Percentiles rank a stretch among this genome's conserved stretches.
These are phyloP conservation scores for Chaetoderma sp. DNA, from an alignment of 2,888 invertebrate genomes.

Conservation along the genomic window DNA sequence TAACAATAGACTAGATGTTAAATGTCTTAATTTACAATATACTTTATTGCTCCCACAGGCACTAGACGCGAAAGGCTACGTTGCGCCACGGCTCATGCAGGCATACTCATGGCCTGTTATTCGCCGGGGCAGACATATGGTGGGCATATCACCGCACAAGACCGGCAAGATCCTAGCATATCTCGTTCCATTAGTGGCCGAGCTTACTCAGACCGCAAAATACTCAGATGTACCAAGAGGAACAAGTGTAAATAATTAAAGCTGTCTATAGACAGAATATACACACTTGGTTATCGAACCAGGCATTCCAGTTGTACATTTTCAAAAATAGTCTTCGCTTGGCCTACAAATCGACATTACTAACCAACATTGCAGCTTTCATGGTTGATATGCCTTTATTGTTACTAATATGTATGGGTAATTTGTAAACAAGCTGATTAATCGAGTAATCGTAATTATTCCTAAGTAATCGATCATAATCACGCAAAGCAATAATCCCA, in stretches of 20 bases:
- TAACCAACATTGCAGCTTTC: too few relatives aligned
- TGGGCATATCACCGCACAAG: conserved; percentile 73
- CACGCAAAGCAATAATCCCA: too few relatives aligned
- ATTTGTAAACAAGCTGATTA: too few relatives aligned
- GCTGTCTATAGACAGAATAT: neutral
- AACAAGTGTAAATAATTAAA: conserved; percentile 51
- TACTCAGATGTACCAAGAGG: conserved; percentile 55
- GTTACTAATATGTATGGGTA: too few relatives aligned
- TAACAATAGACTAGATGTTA: too few relatives aligned
- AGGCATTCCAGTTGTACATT: neutral
- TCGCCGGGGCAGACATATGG: conserved; percentile 76
- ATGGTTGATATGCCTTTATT: too few relatives aligned
- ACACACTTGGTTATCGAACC: neutral
- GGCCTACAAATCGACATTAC: neutral
- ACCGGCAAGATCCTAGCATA: conserved; percentile 77
- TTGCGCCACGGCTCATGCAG: conserved; percentile 75
- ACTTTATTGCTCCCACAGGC: too few relatives aligned
- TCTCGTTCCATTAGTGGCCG: conserved; percentile 77
- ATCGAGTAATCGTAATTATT: too few relatives aligned
- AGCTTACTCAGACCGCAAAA: conserved; percentile 71
- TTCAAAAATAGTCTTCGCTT: neutral
- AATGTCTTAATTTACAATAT: too few relatives aligned
- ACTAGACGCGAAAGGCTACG: conserved; percentile 49
- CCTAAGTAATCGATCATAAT: too few relatives aligned
- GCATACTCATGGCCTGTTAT: conserved; percentile 80